phyloP scores from a whole-genome alignment of 2,113 vertebrate species.

The Lucifuga dentata region DNA sequence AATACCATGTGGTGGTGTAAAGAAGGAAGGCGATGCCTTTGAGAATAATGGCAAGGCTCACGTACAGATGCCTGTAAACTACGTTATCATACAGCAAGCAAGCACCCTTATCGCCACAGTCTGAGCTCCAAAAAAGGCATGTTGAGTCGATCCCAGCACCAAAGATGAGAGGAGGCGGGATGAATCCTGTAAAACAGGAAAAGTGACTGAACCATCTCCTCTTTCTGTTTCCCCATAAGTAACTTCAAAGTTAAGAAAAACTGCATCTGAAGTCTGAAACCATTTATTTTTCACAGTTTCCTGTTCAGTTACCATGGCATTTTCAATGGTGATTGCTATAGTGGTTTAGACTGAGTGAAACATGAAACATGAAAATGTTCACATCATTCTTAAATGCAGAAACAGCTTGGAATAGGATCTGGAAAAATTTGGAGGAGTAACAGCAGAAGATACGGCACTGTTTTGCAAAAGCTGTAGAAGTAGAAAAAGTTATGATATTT shows the following conservation, averaged over 20 bases:
- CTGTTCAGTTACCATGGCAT: no score
- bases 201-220: background rate
- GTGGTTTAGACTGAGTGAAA: no score
- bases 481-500: background rate
- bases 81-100: conserved; percentile 95
- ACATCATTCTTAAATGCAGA: no score
- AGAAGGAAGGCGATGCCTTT: conserved; percentile 95
- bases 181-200: conserved; percentile 88
- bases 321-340: background rate
- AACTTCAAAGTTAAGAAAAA: background rate
- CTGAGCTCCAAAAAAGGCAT: conserved; percentile 96
- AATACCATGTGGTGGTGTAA: conserved; percentile 95
- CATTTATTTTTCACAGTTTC: no score
- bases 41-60: conserved; percentile 94
- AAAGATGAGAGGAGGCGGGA: conserved; percentile 97
- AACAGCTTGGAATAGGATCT: no score
- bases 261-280: no score
- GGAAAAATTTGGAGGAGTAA: no score
- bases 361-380: no score
- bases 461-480: background rate
- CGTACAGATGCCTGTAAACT: conserved; percentile 92
- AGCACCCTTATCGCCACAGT: conserved; percentile 91
- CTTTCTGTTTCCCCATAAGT: background rate
- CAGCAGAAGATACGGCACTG: no score
- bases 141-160: conserved; percentile 97